Evolutionary conservation across 1,140 invertebrate species (phyloP).

Genomic region (Diorhabda sublineata): DNA sequence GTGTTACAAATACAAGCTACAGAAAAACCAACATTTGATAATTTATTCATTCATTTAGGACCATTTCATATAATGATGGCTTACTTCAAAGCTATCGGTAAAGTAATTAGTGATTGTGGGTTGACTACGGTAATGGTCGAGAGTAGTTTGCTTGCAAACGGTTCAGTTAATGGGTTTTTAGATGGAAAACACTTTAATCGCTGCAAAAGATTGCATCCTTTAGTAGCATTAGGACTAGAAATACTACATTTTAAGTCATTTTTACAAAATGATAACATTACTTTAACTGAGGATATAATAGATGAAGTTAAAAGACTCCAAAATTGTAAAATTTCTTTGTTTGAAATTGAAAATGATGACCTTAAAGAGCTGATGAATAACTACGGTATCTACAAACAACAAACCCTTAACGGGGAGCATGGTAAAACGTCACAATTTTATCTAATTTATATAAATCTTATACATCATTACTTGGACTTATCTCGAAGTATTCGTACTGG

Average conservation of each 20-base stretch:
- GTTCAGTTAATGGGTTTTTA: no score
- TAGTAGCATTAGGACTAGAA: no score
- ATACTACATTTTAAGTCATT: not conserved
- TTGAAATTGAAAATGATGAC: conserved; percentile 21
- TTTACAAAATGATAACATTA: not conserved
- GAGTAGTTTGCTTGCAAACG: conserved; percentile 30
- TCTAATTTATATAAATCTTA: not conserved
- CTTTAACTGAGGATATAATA: conserved; percentile 5
- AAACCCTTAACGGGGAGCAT: conserved; percentile 32
- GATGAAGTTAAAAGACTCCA: conserved; percentile 15
- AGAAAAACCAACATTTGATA: conserved; percentile 45
- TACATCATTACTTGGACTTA: no score
- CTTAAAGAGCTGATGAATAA: conserved; percentile 27
- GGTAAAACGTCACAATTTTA: conserved; percentile 42
- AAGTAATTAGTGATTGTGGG: conserved; percentile 48
- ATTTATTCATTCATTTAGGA: no score
- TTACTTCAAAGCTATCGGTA: conserved; percentile 50
- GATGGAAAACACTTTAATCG: no score
- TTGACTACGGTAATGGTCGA: conserved; percentile 43
- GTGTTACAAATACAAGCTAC: conserved; percentile 31
- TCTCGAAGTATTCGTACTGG: no score
- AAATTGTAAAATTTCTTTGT: conserved; percentile 15
- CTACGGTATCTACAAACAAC: conserved; percentile 31
- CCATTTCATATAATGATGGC: conserved; percentile 39
- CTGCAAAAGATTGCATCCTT: no score